Evolutionary conservation across 2,888 invertebrate species (phyloP).

Genomic region (Erebia aethiops): DNA sequence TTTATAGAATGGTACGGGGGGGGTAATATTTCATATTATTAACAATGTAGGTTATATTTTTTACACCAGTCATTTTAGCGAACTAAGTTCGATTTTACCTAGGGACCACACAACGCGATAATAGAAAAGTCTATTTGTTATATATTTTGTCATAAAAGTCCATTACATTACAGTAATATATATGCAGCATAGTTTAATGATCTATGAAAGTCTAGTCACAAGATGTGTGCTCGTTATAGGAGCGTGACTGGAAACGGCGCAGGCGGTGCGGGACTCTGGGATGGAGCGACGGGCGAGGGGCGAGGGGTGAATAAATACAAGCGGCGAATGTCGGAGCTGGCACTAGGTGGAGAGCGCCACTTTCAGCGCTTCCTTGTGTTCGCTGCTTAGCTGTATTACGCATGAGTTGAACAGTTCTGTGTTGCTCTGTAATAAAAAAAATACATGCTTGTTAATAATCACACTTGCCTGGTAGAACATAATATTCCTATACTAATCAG

Average conservation of each 20-base stretch:
- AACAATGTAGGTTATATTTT: constrained; percentile 36
- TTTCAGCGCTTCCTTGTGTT: constrained; percentile 93
- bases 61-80: constrained; percentile 33
- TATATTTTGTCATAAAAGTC: constrained; percentile 25
- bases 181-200: constrained; percentile 24
- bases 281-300: constrained; percentile 46
- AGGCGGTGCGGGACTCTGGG: constrained; percentile 38
- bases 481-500: too few species aligned
- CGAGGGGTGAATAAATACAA: constrained; percentile 52
- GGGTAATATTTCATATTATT: constrained; percentile 19
- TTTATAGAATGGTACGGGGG: constrained; percentile 45
- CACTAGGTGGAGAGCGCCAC: constrained; percentile 84
- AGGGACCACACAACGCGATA: constrained; percentile 22
- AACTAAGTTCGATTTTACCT: constrained; percentile 32
- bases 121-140: constrained; percentile 18
- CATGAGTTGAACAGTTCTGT: constrained; percentile 91
- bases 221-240: constrained; percentile 38
- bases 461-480: too few species aligned
- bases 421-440: constrained; percentile 83
- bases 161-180: constrained; percentile 27
- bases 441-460: background rate
- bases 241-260: constrained; percentile 43
- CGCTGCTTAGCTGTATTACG: constrained; percentile 87
- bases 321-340: constrained; percentile 32
- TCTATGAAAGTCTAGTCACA: constrained; percentile 20